These are phyloP conservation scores for Aurelia sp. DNA, from an alignment of 30 jellyfish, hydroid and myxozoan species.

Conservation along the genomic window DNA sequence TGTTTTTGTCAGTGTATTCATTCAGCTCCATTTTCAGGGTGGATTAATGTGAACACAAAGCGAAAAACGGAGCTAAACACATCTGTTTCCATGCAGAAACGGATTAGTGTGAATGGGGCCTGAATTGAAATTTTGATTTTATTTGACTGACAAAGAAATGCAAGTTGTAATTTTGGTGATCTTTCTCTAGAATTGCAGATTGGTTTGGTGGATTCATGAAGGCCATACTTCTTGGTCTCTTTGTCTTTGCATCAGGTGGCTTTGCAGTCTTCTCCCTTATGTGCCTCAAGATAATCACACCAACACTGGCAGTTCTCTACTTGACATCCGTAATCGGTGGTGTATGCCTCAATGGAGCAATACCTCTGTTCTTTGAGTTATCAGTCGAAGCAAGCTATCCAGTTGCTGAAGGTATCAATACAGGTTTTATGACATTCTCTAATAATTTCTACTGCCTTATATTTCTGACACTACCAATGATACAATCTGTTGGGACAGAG, in stretches of 20 bases:
- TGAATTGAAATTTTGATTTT: too few species aligned
- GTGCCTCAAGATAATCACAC: slow-evolving; percentile 88
- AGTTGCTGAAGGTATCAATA: slow-evolving; percentile 98
- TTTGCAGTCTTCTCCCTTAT: slow-evolving; percentile 85
- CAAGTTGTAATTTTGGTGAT: background rate
- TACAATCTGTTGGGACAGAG: slow-evolving; percentile 84
- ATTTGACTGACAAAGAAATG: too few species aligned
- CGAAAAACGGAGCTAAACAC: too few species aligned
- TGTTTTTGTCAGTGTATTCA: too few species aligned
- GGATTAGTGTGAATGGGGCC: too few species aligned
- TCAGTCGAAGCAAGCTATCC: slow-evolving; percentile 99
- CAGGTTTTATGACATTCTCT: slow-evolving; percentile 99
- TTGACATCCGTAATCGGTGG: slow-evolving; percentile 92
- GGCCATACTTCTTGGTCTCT: slow-evolving; percentile 76
- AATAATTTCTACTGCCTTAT: slow-evolving; percentile 92
- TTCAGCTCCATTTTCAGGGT: too few species aligned
- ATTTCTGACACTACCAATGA: slow-evolving; percentile 91
- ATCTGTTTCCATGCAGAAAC: too few species aligned
- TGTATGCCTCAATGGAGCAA: slow-evolving; percentile 94
- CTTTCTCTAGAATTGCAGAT: slow-evolving; percentile 88
- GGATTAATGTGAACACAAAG: too few species aligned
- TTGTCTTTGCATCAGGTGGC: slow-evolving; percentile 86
- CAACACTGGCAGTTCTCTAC: slow-evolving; percentile 83
- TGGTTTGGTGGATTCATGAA: slow-evolving; percentile 95
- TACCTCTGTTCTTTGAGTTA: slow-evolving; percentile 96